Base-by-base conservation (phyloP, 2,113 vertebrate genomes). In the Macquaria australasica region DNA sequence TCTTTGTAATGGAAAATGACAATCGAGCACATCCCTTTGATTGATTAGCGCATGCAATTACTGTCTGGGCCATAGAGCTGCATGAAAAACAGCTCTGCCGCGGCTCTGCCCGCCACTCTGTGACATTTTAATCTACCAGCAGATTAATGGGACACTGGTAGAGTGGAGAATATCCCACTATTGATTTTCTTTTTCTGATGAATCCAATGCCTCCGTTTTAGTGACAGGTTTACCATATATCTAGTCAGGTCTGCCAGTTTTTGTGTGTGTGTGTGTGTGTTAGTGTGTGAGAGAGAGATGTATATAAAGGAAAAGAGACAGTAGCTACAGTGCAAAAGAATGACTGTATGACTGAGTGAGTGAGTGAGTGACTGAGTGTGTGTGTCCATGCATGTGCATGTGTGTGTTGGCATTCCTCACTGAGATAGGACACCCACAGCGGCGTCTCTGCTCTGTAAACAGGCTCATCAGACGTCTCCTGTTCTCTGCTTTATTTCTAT, bases 21-120 rank as follows among this genome's bases (percentile, higher is more conserved):
- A 92, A 76, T 43, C 63, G 37, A 0, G 75, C 85, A 63, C 84
- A 62, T 87, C 60, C 8, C 55, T 75, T 87, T 95, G 95, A 95
- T 95, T 94, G 94, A 96, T 94, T 88, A 94, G 91, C 77, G 69
- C 1, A 23, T 45, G 79, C 93, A 93, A 94, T 95, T 95, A 94
- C 92, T 88, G 94, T 94, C 93, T 77, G 81, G 28, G 78, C 77
- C 79, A 43, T 45, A 63, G 87, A 78, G 82, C 82, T 3, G 87
- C 74, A 73, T 93, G 89, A 95, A 80, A 89, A 94, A 94, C 88
- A 91, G 82, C 88, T 80, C 81, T 3, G 71, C 70, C 1, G 39
- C 21, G 3, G 31, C 87, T 75, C 71, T 59, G n/a, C 53, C 71
- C 67, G 66, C 92, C 67, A 64, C 79, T 67, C 83, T 12, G 48